Percentiles rank a stretch among this genome's conserved stretches.
Conservation (phyloP, 2,113 vertebrate genomes). For the Petrocephalus microphthalmus region DNA sequence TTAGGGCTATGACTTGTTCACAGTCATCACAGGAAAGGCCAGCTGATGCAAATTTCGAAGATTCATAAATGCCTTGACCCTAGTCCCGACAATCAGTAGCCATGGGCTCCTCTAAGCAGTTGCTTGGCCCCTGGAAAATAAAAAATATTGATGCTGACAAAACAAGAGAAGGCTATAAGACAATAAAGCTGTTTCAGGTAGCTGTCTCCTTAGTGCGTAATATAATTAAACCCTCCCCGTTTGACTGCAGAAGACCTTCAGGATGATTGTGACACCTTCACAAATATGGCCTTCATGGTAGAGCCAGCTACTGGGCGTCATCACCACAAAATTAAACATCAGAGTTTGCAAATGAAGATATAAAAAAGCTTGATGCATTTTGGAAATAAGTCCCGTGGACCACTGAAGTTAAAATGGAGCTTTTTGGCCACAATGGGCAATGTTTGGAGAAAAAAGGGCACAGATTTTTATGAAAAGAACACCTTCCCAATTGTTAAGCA, state of each 20-base stretch:
- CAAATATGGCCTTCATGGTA: background rate
- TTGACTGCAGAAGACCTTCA: too few relatives aligned
- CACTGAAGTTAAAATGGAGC: background rate
- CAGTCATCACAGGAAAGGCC: background rate
- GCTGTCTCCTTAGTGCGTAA: too few relatives aligned
- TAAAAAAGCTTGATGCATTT: background rate
- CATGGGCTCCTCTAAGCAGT: too few relatives aligned
- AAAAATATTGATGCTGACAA: background rate
- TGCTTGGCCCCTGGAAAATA: too few relatives aligned
- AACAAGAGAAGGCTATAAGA: background rate
- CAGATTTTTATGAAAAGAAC: background rate
- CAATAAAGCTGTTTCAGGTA: background rate
- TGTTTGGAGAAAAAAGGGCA: background rate
- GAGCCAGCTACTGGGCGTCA: background rate
- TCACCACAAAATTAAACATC: background rate
- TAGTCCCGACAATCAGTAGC: too few relatives aligned
- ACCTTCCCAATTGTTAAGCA: background rate
- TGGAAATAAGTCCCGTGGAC: too few relatives aligned
- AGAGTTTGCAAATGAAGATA: background rate
- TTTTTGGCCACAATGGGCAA: background rate
- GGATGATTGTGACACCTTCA: background rate
- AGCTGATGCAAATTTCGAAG: background rate
- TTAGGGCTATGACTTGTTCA: too few relatives aligned
- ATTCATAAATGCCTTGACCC: background rate
- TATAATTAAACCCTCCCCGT: too few relatives aligned